Percentiles rank a stretch among this genome's conserved stretches.
These are phyloP conservation scores for Trissolcus brochymenae DNA, from an alignment of 2,888 invertebrate genomes.

Conservation along the genomic window DNA sequence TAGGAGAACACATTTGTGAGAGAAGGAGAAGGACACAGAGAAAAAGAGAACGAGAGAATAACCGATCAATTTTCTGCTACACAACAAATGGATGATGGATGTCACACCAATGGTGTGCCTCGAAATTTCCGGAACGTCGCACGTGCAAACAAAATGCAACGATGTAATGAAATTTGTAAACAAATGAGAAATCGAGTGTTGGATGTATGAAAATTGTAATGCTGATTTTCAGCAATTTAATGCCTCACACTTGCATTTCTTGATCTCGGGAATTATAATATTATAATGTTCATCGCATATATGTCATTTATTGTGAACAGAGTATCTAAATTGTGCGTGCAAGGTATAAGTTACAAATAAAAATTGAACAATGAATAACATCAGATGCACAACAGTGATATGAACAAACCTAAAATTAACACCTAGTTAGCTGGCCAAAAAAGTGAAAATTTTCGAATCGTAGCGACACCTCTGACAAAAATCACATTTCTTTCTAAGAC, in stretches of 20 bases:
- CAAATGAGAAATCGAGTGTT: conserved; percentile 33
- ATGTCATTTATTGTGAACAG: too few relatives aligned
- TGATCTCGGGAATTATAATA: conserved; percentile 2
- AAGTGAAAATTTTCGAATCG: too few relatives aligned
- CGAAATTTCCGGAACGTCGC: conserved; percentile 29
- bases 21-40: conserved; percentile 26
- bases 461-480: too few relatives aligned
- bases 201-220: conserved; percentile 40
- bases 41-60: conserved; percentile 8
- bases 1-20: conserved; percentile 39
- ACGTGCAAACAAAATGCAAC: conserved; percentile 41
- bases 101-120: conserved; percentile 27
- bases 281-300: too few relatives aligned
- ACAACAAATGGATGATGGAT: conserved; percentile 34
- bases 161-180: conserved; percentile 40
- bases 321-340: too few relatives aligned
- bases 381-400: too few relatives aligned
- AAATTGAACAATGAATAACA: too few relatives aligned
- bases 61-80: conserved; percentile 35
- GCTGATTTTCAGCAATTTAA: conserved; percentile 46
- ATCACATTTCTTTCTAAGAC: too few relatives aligned
- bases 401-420: too few relatives aligned
- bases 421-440: too few relatives aligned
- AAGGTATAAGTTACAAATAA: too few relatives aligned
- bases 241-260: conserved; percentile 17